A percentile compares a stretch with the other conserved stretches of the same genome.
Conservation (phyloP, 2,797 vertebrate genomes). For the Falco biarmicus region DNA sequence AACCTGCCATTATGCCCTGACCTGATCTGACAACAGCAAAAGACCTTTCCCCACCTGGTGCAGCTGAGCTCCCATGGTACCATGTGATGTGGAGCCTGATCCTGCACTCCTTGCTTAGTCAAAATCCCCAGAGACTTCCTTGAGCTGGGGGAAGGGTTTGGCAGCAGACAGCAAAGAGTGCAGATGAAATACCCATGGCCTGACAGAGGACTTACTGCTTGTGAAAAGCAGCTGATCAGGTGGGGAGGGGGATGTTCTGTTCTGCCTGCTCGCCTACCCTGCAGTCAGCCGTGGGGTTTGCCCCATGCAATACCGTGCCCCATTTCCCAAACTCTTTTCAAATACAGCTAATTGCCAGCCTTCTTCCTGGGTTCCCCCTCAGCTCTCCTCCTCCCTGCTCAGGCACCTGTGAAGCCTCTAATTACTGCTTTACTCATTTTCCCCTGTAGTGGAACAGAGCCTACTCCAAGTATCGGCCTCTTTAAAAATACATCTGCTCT, state of each 20-base stretch:
- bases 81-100: not conserved
- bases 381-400: not conserved
- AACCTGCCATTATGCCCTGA: rapidly evolving
- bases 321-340: not conserved
- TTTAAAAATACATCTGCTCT: conserved; percentile 65
- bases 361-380: not conserved
- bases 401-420: not conserved
- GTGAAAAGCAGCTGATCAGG: not conserved
- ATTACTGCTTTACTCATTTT: conserved; percentile 25
- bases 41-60: not conserved
- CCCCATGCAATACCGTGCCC: not conserved
- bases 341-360: not conserved
- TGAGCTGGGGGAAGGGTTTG: not conserved
- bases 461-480: conserved; percentile 7
- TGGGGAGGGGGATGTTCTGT: not conserved
- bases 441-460: conserved; percentile 15
- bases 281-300: not conserved
- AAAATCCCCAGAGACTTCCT: not conserved
- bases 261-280: not conserved
- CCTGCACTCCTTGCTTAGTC: not conserved
- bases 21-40: not conserved
- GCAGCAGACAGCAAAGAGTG: not conserved
- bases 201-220: not conserved
- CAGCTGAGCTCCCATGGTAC: not conserved
- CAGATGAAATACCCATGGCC: not conserved